Evolutionary conservation across 1,140 invertebrate species (phyloP), one percentile per base, ranked within the genome.

Genomic region (Aleiodes sp.): DNA sequence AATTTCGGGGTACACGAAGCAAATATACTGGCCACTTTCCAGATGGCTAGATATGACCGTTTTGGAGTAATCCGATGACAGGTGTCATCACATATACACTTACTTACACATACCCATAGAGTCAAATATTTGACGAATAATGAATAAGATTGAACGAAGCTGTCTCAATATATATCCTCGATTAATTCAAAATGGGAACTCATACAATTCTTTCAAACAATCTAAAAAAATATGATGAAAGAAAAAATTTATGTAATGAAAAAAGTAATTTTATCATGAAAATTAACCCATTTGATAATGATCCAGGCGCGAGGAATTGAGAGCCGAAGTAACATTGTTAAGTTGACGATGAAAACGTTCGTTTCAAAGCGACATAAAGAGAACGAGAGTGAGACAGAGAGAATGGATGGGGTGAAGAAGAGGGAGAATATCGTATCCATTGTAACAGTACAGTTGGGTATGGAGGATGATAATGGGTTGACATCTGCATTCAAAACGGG

Each of bases 401-500:
- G 35, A 28, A 43, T 61, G 68, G 56, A 59, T 28, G 56, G 64
- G 61, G 65, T 24, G 72, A 56, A 37, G 66, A 72, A 21, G 65
- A 19, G 60, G 59, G 63, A 56, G 63, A 70, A 59, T 37, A 39
- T 28, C 33, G 33, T 64, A 37, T 39, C 16, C 43, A 39, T 65
- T 61, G 26, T 43, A 65, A 21, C 35, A 26, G 41, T 56, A 62
- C 24, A 46, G 16, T 43, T 21, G 59, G 16, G 19, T 35, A 35
- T 46, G 24, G 10, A 7, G 41, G 82, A 84, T 84, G 82, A 84
- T 86, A 86, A 86, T 86, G 82, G 82, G 80, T 86, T 86, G 84
- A 84, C 85, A 86, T 86, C 82, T 86, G 84, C 84, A 86, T 67
- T 67, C 83, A 83, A 80, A 82, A 78, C 82, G n/a, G n/a, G n/a